A percentile compares a stretch with the other conserved stretches of the same genome.
Evolutionary conservation across 2,797 vertebrate genomes (phyloP).

Genomic region (Spinus pinus): DNA sequence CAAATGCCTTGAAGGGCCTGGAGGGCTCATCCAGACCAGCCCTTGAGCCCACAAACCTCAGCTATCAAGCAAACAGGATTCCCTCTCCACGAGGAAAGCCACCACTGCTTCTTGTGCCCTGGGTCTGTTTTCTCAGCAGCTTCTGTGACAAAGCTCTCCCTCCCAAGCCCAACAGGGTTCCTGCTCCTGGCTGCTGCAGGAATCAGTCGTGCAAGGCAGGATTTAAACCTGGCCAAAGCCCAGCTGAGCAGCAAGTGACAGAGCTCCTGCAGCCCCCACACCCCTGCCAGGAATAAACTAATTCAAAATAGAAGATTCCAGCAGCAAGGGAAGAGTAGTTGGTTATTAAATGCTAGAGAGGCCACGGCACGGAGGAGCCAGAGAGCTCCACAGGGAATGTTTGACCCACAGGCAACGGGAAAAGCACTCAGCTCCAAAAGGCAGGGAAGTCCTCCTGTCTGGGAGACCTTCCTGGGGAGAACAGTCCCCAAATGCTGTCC

Average conservation of each 20-base stretch:
- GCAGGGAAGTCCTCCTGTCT: background rate
- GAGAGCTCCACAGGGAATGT: accelerated
- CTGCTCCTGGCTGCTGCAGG: background rate
- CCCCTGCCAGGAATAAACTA: background rate
- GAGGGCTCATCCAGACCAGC: background rate
- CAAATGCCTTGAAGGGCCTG: background rate
- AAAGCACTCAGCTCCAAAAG: background rate
- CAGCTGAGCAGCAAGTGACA: background rate
- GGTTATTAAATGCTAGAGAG: background rate
- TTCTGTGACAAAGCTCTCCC: background rate
- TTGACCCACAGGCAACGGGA: accelerated
- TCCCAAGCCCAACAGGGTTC: background rate
- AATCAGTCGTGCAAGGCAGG: background rate
- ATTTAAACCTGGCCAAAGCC: background rate
- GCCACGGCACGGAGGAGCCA: background rate
- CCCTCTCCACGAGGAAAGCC: background rate
- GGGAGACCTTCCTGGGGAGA: background rate
- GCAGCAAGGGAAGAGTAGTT: background rate
- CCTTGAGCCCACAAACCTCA: background rate
- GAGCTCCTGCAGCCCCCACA: background rate
- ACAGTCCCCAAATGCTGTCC: background rate
- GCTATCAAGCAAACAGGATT: background rate
- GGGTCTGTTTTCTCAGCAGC: background rate
- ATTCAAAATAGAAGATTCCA: background rate
- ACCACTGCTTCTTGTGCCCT: accelerated